Evolutionary conservation across 2,888 invertebrate species (phyloP).

Genomic region (Horisme vitalbata): DNA sequence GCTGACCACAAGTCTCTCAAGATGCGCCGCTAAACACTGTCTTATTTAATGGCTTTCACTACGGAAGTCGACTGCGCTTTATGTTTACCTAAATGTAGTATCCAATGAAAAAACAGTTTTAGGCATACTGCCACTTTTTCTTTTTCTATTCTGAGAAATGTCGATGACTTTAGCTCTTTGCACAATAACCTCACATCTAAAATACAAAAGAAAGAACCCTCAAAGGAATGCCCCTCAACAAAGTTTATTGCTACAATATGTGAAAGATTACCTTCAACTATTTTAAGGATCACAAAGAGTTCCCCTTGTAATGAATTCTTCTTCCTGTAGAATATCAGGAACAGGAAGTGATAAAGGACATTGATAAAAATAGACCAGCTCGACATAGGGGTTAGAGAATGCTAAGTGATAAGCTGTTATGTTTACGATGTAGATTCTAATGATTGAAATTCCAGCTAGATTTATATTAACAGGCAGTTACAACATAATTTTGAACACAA

Average conservation of each 20-base stretch:
- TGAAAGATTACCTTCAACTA: slow-evolving; percentile 14
- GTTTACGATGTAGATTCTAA: background rate
- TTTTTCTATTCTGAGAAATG: no score
- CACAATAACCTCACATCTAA: no score
- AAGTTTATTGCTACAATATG: slow-evolving; percentile 5
- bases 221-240: slow-evolving; percentile 8
- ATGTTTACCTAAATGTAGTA: no score
- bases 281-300: slow-evolving; percentile 15
- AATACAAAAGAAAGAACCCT: background rate
- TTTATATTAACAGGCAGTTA: no score
- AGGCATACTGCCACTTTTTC: no score
- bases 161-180: no score
- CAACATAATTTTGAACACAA: no score
- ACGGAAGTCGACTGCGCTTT: no score
- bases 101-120: background rate
- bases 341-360: slow-evolving; percentile 23
- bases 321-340: slow-evolving; percentile 19
- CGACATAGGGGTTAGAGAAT: slow-evolving; percentile 16
- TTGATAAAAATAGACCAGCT: slow-evolving; percentile 17
- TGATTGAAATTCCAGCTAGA: background rate
- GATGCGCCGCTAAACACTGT: no score
- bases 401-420: slow-evolving; percentile 5
- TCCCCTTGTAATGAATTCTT: slow-evolving; percentile 18
- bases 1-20: no score
- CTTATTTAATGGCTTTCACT: no score